Evolutionary conservation across 1,140 invertebrate genomes (phyloP), one percentile per base, ranked within the genome.

Genomic region (Tetramorium alpestre): DNA sequence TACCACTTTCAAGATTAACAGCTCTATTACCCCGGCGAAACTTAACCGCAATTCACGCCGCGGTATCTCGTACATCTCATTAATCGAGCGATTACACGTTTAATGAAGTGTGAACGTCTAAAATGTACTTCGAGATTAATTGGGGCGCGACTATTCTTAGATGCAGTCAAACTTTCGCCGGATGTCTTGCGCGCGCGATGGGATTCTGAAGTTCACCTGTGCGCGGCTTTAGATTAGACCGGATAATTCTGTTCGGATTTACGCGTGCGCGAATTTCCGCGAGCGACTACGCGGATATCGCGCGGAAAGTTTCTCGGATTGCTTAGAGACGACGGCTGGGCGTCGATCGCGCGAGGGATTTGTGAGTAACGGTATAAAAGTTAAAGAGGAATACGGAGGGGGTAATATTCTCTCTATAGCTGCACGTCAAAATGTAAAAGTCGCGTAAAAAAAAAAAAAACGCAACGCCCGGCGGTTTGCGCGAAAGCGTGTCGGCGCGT

Each of bases 1-100:
- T 13, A 44, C 54, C 69, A 84, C 67, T 75, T 84, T 73, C 67
- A 22, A 41, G 28, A 75, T 84, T 84, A 84, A 84, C 80, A 73
- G 54, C 69, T 84, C 69, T 60, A 84, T 84, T 84, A 84, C 41
- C 44, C 28, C 18, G 25, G 41, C 41, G 69, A 62, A 75, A 84
- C 80, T 84, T 84, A 56, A 13, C 80, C 54, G 69, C 54, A 84
- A 84, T 84, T 84, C 54, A 56, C 69, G 25, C 69, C 54, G 56
- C 54, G 69, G 69, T 84, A 84, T 84, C 69, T 84, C 80, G 69
- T 75, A 84, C 56, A 84, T 84, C 69, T 84, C 80, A 84, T 84
- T 84, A 84, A 84, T 84, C 80, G 80, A 73, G 80, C 80, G 80
- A 84, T 84, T 75, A 54, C 69, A 56, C 69, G 54, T 84, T 84